Conservation (phyloP, 2,888 invertebrate species). For the Agrochola lychnidis region DNA sequence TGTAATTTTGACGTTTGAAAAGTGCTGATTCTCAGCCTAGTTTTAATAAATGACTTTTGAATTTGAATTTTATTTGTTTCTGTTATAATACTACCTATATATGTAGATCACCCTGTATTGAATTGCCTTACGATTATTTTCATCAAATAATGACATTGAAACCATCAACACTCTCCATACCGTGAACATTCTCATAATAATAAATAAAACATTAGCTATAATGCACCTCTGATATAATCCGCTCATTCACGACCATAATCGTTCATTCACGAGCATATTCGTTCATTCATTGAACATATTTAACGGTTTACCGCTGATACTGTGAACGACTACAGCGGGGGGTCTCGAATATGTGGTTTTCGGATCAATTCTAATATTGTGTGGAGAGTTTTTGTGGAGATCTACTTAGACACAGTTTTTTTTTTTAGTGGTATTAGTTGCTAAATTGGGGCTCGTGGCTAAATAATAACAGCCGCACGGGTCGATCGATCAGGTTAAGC, state of each 20-base stretch:
- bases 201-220: slow-evolving; percentile 52
- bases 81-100: too few relatives aligned
- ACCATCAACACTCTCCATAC: slow-evolving; percentile 71
- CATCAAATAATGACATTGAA: slow-evolving; percentile 61
- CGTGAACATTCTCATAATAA: slow-evolving; percentile 73
- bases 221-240: slow-evolving; percentile 64
- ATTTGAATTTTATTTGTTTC: too few relatives aligned
- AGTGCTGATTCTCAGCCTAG: too few relatives aligned
- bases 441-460: too few relatives aligned
- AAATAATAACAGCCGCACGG: too few relatives aligned
- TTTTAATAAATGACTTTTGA: too few relatives aligned
- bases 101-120: slow-evolving; percentile 66
- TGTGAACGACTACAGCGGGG: slow-evolving; percentile 56
- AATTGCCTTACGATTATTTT: slow-evolving; percentile 62
- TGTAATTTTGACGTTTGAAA: too few relatives aligned
- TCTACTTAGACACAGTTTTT: not conserved
- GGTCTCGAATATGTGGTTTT: slow-evolving; percentile 31
- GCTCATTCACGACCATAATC: slow-evolving; percentile 66
- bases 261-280: slow-evolving; percentile 61
- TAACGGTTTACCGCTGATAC: slow-evolving; percentile 61
- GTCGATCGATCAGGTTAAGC: too few relatives aligned
- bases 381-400: slow-evolving; percentile 7
- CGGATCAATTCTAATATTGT: slow-evolving; percentile 19
- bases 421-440: not conserved
- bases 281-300: slow-evolving; percentile 63